Percentiles rank a stretch among this genome's conserved stretches.
Evolutionary conservation across 2,888 invertebrate species (phyloP).

Genomic region (Rhagium mordax): DNA sequence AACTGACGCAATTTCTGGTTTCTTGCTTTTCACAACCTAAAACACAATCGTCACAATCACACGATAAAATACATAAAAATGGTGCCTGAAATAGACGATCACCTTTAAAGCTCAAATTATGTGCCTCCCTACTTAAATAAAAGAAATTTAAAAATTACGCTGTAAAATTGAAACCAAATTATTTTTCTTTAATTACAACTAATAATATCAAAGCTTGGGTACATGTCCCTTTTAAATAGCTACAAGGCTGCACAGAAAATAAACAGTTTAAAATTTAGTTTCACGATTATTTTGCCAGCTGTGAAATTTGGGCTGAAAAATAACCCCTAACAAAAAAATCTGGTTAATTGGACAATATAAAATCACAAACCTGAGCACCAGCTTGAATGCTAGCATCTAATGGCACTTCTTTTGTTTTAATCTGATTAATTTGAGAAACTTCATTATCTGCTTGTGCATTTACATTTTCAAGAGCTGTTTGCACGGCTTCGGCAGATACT

Average conservation of each 20-base stretch:
- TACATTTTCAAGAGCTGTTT: conserved; percentile 57
- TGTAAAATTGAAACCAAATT: too few relatives aligned
- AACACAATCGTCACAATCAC: too few relatives aligned
- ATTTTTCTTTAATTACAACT: too few relatives aligned
- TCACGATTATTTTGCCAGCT: not conserved
- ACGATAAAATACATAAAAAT: too few relatives aligned
- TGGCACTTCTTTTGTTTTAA: conserved; percentile 65
- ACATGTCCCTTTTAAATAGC: too few relatives aligned
- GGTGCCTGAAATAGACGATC: too few relatives aligned
- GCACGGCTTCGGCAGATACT: conserved; percentile 56
- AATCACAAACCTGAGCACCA: conserved; percentile 63
- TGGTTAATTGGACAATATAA: not conserved
- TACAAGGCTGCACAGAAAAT: too few relatives aligned
- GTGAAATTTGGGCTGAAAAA: not conserved
- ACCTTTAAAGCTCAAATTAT: too few relatives aligned
- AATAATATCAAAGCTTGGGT: too few relatives aligned
- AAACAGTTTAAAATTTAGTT: too few relatives aligned
- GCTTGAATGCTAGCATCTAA: conserved; percentile 70
- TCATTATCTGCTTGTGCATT: conserved; percentile 67
- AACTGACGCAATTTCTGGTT: conserved; percentile 94
- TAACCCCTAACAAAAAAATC: not conserved
- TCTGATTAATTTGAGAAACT: conserved; percentile 71
- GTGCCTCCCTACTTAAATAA: too few relatives aligned
- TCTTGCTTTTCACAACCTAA: conserved; percentile 78
- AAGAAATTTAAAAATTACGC: too few relatives aligned